phyloP scores from a whole-genome alignment of 1,140 invertebrate species.

The Drosophila subpulchrella region DNA sequence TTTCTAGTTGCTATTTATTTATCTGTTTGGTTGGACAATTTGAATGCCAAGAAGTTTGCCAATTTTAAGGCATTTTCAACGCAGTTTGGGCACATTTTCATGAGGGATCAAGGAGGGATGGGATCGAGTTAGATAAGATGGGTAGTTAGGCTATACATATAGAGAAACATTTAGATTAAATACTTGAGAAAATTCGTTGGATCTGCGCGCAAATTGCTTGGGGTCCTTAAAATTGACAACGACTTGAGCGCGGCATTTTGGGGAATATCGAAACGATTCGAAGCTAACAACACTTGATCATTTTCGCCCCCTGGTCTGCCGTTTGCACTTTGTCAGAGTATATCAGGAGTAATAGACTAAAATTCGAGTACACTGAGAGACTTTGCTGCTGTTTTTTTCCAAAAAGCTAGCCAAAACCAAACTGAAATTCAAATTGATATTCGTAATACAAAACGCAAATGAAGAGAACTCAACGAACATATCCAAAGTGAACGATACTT shows the following conservation, averaged over 20 bases:
- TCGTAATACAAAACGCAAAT: slow-evolving; percentile 44
- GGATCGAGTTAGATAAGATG: not conserved
- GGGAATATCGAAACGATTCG: slow-evolving; percentile 28
- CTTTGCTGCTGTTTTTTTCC: slow-evolving; percentile 57
- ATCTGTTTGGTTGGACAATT: slow-evolving; percentile 57
- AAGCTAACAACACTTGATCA: slow-evolving; percentile 30
- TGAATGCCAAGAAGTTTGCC: slow-evolving; percentile 67
- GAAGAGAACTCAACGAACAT: slow-evolving; percentile 40
- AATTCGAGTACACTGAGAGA: slow-evolving; percentile 83
- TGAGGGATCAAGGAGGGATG: not conserved
- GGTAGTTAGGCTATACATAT: not conserved
- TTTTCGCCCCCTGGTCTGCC: slow-evolving; percentile 14
- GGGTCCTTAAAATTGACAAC: slow-evolving; percentile 82
- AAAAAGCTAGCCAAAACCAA: slow-evolving; percentile 68
- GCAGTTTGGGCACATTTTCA: slow-evolving; percentile 21
- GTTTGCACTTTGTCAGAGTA: slow-evolving; percentile 80
- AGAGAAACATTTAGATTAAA: not conserved
- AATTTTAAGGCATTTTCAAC: slow-evolving; percentile 74
- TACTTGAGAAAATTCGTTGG: not conserved
- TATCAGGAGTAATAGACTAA: slow-evolving; percentile 85
- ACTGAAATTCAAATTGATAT: slow-evolving; percentile 54
- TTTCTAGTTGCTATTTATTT: slow-evolving; percentile 39
- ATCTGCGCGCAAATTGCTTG: slow-evolving; percentile 57
- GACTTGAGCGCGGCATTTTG: slow-evolving; percentile 62
- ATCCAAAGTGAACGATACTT: slow-evolving; percentile 43